Base-by-base conservation (phyloP, 2,113 vertebrate species). In the Psophia crepitans region DNA sequence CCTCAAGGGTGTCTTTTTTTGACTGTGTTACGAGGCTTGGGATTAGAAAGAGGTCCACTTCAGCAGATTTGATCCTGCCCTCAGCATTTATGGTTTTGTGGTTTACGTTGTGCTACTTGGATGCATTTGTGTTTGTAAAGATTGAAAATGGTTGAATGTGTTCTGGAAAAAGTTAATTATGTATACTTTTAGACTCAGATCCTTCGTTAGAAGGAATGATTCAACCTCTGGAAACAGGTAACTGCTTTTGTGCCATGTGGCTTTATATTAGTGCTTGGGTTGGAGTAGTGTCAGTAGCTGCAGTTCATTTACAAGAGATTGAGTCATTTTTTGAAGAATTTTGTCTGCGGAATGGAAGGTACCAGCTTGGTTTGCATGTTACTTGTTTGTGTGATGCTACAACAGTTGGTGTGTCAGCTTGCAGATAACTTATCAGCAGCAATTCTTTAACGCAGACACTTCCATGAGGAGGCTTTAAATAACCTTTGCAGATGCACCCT, bases 221-320 rank as follows among this genome's bases (percentile, higher is more conserved):
- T 65, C 64, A 74, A 32, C 81, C 77, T 82, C 77, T 90, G 87
- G 90, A 86, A 81, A 37, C 95, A 95, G 93, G 93, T 97, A 95
- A 88, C 81, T 92, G 44, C 37, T 86, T 39, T 80, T 87, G 79
- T 92, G 77, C 87, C 33, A 5, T 39, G 30, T 84, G 37, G 49
- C 66, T 93, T 86, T 84, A 1, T 33, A 5, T 65, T 90, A 68
- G n/a, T 87, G 79, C 65, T 87, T 88, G 68, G 22, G 11, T 82
- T 75, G 76, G 33, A 90, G 64, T 89, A 46, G 21, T 12, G 10
- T 2, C 15, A 88, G 46, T 75, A 66, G 64, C 79, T 94, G 85
- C 68, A 78, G 44, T 66, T 91, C 41, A 23, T 78, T 88, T 74
- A 5, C 32, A 27, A 76, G 69, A 68, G 58, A 3, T 11, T 57